phyloP scores from a whole-genome alignment of 2,113 vertebrate species.

The human (Homo sapiens) region DNA sequence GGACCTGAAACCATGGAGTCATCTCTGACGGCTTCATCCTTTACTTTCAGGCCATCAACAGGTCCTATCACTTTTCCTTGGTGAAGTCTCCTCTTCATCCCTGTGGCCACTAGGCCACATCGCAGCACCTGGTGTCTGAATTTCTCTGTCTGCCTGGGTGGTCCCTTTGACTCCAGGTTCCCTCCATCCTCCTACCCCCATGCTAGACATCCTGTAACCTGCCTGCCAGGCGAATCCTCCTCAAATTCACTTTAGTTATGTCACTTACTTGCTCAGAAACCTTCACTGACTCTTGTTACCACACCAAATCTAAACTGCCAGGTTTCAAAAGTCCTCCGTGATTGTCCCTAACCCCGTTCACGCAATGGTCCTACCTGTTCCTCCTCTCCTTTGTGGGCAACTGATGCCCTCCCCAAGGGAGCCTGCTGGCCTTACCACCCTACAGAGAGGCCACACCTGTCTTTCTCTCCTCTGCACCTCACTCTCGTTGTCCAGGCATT shows the following conservation, averaged over 20 bases:
- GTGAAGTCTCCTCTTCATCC: neutral
- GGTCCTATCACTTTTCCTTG: neutral
- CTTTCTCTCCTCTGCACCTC: neutral
- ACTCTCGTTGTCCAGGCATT: neutral
- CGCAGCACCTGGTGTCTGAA: neutral
- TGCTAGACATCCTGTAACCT: neutral
- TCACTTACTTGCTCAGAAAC: constrained; percentile 3
- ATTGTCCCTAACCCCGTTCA: neutral
- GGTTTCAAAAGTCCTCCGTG: neutral
- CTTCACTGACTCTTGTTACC: neutral
- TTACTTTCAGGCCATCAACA: neutral
- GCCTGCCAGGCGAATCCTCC: neutral
- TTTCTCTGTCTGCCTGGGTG: neutral
- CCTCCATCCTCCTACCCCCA: neutral
- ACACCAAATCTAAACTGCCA: neutral
- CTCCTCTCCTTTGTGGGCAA: neutral
- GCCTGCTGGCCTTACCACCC: neutral
- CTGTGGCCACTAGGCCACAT: neutral
- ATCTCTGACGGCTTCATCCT: neutral
- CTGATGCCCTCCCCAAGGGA: fast-evolving
- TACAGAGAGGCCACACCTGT: neutral
- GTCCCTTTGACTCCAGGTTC: neutral
- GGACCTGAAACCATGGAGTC: fast-evolving
- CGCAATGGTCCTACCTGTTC: neutral
- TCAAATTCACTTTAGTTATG: neutral